Percentiles rank a stretch among this genome's conserved stretches.
Evolutionary conservation across 2,113 vertebrate species (phyloP).

Genomic region (Madoqua kirkii): DNA sequence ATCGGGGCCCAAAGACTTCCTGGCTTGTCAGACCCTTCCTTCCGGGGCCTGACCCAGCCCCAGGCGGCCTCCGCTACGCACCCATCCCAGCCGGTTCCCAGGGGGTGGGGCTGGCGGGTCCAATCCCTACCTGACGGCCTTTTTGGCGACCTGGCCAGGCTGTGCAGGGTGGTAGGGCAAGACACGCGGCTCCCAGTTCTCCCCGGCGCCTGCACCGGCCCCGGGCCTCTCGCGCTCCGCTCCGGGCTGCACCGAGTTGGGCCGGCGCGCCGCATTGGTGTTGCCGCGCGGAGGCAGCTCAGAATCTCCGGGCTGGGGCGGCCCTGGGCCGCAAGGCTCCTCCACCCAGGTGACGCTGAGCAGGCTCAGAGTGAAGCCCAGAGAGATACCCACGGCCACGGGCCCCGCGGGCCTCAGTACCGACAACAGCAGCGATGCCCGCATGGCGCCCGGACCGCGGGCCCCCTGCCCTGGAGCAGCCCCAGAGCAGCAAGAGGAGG

Average conservation of each 20-base stretch:
- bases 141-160: constrained; percentile 85
- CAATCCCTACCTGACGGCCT: constrained; percentile 90
- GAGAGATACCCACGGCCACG: constrained; percentile 91
- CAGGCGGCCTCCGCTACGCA: background rate
- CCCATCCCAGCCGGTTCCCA: background rate
- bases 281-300: constrained; percentile 71
- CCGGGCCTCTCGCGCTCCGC: constrained; percentile 68
- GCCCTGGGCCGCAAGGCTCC: constrained; percentile 85
- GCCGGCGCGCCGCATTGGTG: constrained; percentile 87
- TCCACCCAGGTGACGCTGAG: constrained; percentile 93
- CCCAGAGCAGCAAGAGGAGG: background rate
- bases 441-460: constrained; percentile 81
- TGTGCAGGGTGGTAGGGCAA: constrained; percentile 90
- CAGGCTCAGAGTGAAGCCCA: constrained; percentile 94
- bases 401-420: constrained; percentile 90
- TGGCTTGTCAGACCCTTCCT: constrained; percentile 55
- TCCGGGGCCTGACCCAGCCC: constrained; percentile 54
- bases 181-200: constrained; percentile 84
- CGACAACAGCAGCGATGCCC: constrained; percentile 87
- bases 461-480: constrained; percentile 9
- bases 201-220: constrained; percentile 78
- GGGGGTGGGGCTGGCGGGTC: background rate
- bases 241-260: constrained; percentile 85
- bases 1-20: constrained; percentile 67
- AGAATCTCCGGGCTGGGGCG: constrained; percentile 59